These are phyloP conservation scores for Sympetrum striolatum DNA, from an alignment of 2,888 invertebrate genomes.

Conservation along the genomic window DNA sequence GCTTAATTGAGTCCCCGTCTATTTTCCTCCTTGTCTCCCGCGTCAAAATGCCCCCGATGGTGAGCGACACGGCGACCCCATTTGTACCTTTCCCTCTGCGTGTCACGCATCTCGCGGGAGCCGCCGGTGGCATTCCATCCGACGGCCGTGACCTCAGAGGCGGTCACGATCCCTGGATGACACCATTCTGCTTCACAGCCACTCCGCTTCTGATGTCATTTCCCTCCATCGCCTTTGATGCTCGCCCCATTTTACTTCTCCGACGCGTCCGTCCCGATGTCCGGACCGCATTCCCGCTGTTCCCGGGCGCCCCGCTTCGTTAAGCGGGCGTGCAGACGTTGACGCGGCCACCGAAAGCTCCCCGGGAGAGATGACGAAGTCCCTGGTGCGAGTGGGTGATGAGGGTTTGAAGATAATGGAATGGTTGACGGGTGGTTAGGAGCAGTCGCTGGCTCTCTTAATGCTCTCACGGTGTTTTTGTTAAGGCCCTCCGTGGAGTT, in stretches of 20 bases:
- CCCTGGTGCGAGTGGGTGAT: neutral
- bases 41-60: neutral
- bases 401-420: neutral
- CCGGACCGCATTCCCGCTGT: neutral
- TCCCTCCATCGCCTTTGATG: neutral
- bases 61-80: neutral
- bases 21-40: neutral
- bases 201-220: neutral
- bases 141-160: neutral
- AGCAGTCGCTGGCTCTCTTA: neutral
- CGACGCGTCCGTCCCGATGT: neutral
- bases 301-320: neutral
- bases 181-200: neutral
- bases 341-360: neutral
- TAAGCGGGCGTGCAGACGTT: neutral
- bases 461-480: neutral
- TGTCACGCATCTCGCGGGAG: neutral
- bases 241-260: neutral
- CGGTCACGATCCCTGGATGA: neutral
- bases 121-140: neutral
- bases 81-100: neutral
- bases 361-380: neutral
- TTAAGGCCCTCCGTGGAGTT: neutral
- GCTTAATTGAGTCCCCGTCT: neutral
- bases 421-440: neutral